A percentile compares a stretch with the other conserved stretches of the same genome.
Evolutionary conservation across 2,888 invertebrate genomes (phyloP).

Genomic region (Tethea ocularis): DNA sequence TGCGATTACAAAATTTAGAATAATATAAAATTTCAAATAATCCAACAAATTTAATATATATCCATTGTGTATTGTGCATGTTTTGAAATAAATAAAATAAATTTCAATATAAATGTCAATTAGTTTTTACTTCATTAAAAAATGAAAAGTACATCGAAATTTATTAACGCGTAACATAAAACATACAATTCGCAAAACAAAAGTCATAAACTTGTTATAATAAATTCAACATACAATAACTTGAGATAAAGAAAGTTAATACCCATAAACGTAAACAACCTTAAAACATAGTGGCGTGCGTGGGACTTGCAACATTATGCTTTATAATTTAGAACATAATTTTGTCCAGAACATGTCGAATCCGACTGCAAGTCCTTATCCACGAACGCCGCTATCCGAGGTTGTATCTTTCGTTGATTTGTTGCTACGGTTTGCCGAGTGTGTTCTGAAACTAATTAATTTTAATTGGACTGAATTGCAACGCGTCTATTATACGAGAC

Average conservation of each 20-base stretch:
- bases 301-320: conserved; percentile 40
- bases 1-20: too few relatives aligned
- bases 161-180: conserved; percentile 4
- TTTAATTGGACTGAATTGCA: conserved; percentile 73
- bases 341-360: conserved; percentile 37
- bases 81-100: neutral
- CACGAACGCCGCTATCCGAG: conserved; percentile 59
- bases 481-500: conserved; percentile 62
- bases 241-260: conserved; percentile 17
- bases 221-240: conserved; percentile 15
- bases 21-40: too few relatives aligned
- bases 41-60: too few relatives aligned
- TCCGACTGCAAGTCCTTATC: conserved; percentile 56
- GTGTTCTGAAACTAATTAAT: conserved; percentile 79
- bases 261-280: conserved; percentile 22
- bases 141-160: neutral
- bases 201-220: conserved; percentile 14
- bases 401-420: conserved; percentile 76
- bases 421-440: conserved; percentile 71
- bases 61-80: too few relatives aligned
- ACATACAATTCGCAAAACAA: conserved; percentile 10
- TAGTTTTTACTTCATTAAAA: neutral
- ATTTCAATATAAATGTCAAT: neutral
- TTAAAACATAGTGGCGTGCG: conserved; percentile 20
- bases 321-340: conserved; percentile 41